A percentile compares a stretch with the other conserved stretches of the same genome.
phyloP scores from a whole-genome alignment of 2,888 invertebrate genomes.

The Iselma pallidipennis region DNA sequence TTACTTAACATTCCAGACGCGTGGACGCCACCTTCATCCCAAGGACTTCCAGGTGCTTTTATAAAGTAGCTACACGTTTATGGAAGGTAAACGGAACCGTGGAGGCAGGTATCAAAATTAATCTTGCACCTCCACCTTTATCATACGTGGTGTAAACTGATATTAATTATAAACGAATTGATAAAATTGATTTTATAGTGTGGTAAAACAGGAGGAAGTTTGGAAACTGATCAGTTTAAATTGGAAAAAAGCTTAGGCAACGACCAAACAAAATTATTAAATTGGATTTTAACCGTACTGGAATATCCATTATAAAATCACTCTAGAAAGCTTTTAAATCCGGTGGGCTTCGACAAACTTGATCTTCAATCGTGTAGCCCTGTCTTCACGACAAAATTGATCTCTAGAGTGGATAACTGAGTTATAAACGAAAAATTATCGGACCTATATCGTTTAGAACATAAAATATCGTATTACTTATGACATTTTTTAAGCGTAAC shows the following conservation, averaged over 20 bases:
- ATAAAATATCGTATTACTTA: no score
- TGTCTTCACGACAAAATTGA: constrained; percentile 20
- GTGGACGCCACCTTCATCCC: constrained; percentile 20
- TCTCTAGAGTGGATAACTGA: constrained; percentile 20
- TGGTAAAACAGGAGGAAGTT: neutral
- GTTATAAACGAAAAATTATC: constrained; percentile 8
- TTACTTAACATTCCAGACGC: constrained; percentile 39
- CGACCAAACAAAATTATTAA: neutral
- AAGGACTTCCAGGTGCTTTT: constrained; percentile 22
- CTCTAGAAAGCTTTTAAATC: constrained; percentile 25
- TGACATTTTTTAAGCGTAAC: no score
- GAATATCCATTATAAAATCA: constrained; percentile 21
- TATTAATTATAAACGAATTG: neutral
- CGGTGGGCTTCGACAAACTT: neutral
- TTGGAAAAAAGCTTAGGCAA: neutral
- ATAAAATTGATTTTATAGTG: neutral
- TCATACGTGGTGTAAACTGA: neutral
- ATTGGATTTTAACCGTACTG: neutral
- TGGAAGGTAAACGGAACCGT: constrained; percentile 37
- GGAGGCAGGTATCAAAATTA: constrained; percentile 28
- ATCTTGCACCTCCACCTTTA: constrained; percentile 7
- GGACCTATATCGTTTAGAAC: neutral
- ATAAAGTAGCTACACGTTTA: constrained; percentile 41
- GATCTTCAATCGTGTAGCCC: constrained; percentile 24
- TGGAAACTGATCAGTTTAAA: neutral